Percentiles rank a stretch among this genome's conserved stretches.
Conservation (phyloP, 2,888 invertebrate species). For the Tethea ocularis region DNA sequence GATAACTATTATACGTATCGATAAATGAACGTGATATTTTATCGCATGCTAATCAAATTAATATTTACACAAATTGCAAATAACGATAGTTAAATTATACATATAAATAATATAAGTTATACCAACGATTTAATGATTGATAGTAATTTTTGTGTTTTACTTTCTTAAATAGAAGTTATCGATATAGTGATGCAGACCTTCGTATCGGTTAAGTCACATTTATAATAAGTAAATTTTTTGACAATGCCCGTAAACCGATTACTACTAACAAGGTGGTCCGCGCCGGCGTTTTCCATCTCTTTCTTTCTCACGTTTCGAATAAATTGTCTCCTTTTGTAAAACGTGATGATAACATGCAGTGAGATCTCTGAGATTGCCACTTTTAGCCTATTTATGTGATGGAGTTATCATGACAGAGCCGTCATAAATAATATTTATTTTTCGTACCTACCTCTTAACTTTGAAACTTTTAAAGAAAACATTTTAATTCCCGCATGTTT, state of each 20-base stretch:
- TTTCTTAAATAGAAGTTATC: conserved; percentile 22
- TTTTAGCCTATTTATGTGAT: conserved; percentile 44
- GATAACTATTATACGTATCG: conserved; percentile 25
- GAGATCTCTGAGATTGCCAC: conserved; percentile 62
- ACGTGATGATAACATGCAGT: conserved; percentile 59
- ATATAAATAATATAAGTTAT: no score
- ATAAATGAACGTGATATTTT: conserved; percentile 12
- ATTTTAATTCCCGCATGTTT: background rate
- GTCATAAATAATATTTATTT: background rate
- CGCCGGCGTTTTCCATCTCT: conserved; percentile 42
- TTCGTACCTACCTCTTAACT: background rate
- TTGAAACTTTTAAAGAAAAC: background rate
- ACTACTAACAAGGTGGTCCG: conserved; percentile 78
- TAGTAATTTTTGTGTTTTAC: conserved; percentile 11
- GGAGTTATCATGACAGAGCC: conserved; percentile 12
- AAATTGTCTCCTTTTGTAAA: conserved; percentile 57
- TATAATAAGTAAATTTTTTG: conserved; percentile 72
- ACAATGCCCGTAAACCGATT: conserved; percentile 74
- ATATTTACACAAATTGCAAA: background rate
- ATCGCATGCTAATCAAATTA: background rate
- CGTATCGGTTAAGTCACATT: conserved; percentile 48
- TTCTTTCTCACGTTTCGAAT: conserved; percentile 50
- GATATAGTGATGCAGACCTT: conserved; percentile 27
- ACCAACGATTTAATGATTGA: no score
- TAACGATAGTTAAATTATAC: no score